phyloP scores from a whole-genome alignment of 1,140 invertebrate species.

The Drosophila sproati region DNA sequence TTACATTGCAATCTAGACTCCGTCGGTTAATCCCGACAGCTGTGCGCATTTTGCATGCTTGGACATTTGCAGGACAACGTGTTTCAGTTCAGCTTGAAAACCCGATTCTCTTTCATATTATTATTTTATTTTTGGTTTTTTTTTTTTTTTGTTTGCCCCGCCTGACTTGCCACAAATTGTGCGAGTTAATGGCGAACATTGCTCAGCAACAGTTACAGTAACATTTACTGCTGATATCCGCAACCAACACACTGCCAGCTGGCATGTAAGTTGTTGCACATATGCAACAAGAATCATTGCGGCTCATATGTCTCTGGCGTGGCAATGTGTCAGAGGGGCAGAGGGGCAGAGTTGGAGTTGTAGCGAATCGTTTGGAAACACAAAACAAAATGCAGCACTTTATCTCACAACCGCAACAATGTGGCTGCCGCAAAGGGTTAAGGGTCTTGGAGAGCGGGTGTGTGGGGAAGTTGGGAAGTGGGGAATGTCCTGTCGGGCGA shows the following conservation, averaged over 20 bases:
- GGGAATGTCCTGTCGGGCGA: not conserved
- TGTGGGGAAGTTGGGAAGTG: not conserved
- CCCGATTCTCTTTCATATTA: not conserved
- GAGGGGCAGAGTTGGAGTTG: constrained; percentile 13
- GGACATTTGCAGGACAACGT: not conserved
- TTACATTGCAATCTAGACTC: constrained; percentile 65
- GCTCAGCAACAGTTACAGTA: constrained; percentile 24
- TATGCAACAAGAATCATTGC: constrained; percentile 53
- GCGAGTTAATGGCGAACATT: constrained; percentile 37
- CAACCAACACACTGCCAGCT: constrained; percentile 22
- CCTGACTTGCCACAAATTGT: constrained; percentile 74
- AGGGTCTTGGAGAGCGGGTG: no score
- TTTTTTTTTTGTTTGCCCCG: not conserved
- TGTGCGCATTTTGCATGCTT: constrained; percentile 69
- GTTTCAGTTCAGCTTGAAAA: not conserved
- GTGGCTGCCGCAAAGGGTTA: constrained; percentile 16
- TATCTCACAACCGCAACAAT: constrained; percentile 69
- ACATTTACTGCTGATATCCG: constrained; percentile 35
- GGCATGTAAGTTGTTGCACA: constrained; percentile 70
- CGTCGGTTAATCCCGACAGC: constrained; percentile 71
- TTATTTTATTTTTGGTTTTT: not conserved
- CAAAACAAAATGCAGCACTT: constrained; percentile 74
- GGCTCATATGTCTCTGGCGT: constrained; percentile 37
- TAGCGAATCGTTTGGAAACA: constrained; percentile 37
- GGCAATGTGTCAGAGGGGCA: no score